phyloP scores from a whole-genome alignment of 2,888 invertebrate genomes.

The Drosophila neutralis region DNA sequence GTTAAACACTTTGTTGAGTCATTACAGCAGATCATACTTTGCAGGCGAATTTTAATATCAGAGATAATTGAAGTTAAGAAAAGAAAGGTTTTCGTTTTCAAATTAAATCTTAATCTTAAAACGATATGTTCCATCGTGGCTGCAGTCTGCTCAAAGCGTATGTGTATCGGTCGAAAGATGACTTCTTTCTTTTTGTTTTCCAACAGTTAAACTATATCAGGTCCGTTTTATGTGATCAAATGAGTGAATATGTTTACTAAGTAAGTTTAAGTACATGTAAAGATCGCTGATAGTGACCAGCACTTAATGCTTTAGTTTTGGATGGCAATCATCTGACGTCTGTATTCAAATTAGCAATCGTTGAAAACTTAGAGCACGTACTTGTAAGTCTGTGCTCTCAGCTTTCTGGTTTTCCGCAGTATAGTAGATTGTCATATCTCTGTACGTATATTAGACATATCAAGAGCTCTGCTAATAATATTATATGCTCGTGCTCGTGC shows the following conservation, averaged over 20 bases:
- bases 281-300: not conserved
- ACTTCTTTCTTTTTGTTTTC: not conserved
- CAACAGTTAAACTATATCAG: not conserved
- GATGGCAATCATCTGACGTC: not conserved
- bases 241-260: not conserved
- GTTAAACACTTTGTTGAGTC: constrained; percentile 30
- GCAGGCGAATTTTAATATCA: not conserved
- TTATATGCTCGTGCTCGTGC: not conserved
- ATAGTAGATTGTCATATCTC: constrained; percentile 1
- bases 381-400: not conserved
- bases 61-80: not conserved
- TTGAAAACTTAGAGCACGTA: constrained; percentile 5
- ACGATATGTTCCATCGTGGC: not conserved
- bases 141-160: not conserved
- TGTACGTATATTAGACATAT: not conserved
- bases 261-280: not conserved
- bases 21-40: not conserved
- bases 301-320: not conserved
- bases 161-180: not conserved
- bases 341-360: not conserved
- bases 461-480: not conserved
- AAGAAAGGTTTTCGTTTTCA: not conserved
- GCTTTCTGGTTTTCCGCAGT: not conserved
- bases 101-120: not conserved
- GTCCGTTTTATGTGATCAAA: not conserved